Conservation (phyloP, 2,888 invertebrate genomes). For the Aleiodes testaceus region DNA sequence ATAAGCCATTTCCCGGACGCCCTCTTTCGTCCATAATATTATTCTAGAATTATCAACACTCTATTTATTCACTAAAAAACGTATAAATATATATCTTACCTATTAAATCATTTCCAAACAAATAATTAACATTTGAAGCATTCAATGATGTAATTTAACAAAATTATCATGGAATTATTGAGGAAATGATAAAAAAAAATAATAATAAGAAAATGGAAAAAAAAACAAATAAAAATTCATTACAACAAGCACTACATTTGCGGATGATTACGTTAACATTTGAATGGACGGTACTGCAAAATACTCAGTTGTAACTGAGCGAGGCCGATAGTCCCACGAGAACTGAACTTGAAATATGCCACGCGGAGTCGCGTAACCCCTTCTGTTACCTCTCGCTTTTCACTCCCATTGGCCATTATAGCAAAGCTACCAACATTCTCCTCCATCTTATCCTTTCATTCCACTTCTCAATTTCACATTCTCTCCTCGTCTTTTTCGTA, state of each 20-base stretch:
- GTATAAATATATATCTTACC: too few species aligned
- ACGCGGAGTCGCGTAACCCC: slow-evolving; percentile 39
- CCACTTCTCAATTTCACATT: neutral
- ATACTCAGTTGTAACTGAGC: neutral
- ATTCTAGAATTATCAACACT: neutral
- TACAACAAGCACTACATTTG: too few species aligned
- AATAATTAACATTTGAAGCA: neutral
- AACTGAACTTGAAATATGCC: slow-evolving; percentile 51
- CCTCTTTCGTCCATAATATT: neutral
- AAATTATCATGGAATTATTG: neutral
- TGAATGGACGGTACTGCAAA: neutral
- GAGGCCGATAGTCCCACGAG: slow-evolving; percentile 49
- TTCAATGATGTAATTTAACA: neutral
- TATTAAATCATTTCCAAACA: too few species aligned
- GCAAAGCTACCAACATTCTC: neutral
- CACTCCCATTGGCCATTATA: neutral
- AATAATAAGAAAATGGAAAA: neutral
- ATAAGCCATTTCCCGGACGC: slow-evolving; percentile 28
- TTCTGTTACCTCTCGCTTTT: slow-evolving; percentile 29
- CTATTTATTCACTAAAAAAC: neutral
- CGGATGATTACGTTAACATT: neutral
- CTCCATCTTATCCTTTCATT: slow-evolving; percentile 11
- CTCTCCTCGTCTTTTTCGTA: slow-evolving; percentile 19
- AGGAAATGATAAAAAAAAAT: neutral
- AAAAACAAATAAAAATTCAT: too few species aligned